Base-by-base conservation (phyloP, 2,113 vertebrate species). In the Dunckerocampus dactyliophorus region DNA sequence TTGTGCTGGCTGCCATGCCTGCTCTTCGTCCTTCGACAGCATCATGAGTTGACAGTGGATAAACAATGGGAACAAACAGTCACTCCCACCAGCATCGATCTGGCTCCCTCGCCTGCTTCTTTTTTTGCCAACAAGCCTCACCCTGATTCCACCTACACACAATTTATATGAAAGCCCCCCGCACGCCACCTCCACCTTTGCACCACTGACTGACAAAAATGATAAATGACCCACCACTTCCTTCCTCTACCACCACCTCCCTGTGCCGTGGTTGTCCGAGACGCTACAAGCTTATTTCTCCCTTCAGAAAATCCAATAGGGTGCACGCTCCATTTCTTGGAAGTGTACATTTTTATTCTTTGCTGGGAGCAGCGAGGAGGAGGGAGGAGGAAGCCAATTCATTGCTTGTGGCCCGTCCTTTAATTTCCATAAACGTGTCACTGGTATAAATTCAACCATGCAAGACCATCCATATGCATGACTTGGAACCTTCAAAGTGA, bases 51-150 rank as follows among this genome's bases (percentile, higher is more conserved):
- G 87, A 82, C 81, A 63, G 76, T 84, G 77, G 85, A 84, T 87
- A 89, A 89, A 89, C 85, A 87, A 83, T 69, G 76, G 71, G 74
- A 84, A 72, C 87, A 89, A 89, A 86, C 87, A 83, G 81, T 76
- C 79, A 81, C 87, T 85, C 87, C 87, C 87, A 83, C 82, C 79
- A 71, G 67, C 84, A 88, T 89, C 85, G 87, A 89, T 89, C 84
- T 47, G 70, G 59, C 69, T 71, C 63, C 61, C 69, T 53, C 53
- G 4, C 65, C 65, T 69, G 62, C 65, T 67, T 57, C 62, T 71
- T 65, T 50, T 67, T 54, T 63, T 67, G 66, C 75, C 78, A 82
- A 52, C 81, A 79, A 74, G 6, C 77, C 56, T 78, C 82, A 84
- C 82, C 85, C 84, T 85, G 84, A 88, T 85, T 89, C 78, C 84